Evolutionary conservation across 2,797 vertebrate genomes (phyloP).

Genomic region (Phoeniculus purpureus): DNA sequence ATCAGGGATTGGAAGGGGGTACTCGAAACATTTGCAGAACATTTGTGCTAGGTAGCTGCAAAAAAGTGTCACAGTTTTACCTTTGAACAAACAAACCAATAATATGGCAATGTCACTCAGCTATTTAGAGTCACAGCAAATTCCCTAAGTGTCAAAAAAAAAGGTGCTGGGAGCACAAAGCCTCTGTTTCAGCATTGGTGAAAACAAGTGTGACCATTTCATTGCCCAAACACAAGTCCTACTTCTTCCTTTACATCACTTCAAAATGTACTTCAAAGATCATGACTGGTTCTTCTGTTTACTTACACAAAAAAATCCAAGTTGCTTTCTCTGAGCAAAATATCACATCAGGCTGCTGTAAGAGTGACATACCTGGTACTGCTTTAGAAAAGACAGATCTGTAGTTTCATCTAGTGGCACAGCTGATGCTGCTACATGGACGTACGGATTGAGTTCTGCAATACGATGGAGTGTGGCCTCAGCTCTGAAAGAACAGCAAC

Average conservation of each 20-base stretch:
- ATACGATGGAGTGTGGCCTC: constrained; percentile 88
- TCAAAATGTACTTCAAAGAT: background rate
- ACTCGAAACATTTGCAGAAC: background rate
- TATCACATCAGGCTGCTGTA: background rate
- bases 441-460: constrained; percentile 94
- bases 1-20: too few species aligned
- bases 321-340: background rate
- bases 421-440: constrained; percentile 87
- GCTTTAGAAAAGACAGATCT: constrained; percentile 89
- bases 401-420: constrained; percentile 83
- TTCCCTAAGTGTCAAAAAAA: background rate
- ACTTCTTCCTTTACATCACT: background rate
- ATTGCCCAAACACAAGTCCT: background rate
- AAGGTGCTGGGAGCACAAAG: background rate
- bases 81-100: background rate
- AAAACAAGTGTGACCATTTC: background rate
- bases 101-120: background rate
- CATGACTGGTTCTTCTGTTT: background rate
- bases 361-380: constrained; percentile 84
- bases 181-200: background rate
- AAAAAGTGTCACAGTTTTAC: background rate
- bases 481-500: constrained; percentile 79
- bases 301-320: background rate
- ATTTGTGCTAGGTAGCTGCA: background rate
- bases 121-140: background rate